Conservation (phyloP, 2,888 invertebrate species). For the Eurytoma adleriae region DNA sequence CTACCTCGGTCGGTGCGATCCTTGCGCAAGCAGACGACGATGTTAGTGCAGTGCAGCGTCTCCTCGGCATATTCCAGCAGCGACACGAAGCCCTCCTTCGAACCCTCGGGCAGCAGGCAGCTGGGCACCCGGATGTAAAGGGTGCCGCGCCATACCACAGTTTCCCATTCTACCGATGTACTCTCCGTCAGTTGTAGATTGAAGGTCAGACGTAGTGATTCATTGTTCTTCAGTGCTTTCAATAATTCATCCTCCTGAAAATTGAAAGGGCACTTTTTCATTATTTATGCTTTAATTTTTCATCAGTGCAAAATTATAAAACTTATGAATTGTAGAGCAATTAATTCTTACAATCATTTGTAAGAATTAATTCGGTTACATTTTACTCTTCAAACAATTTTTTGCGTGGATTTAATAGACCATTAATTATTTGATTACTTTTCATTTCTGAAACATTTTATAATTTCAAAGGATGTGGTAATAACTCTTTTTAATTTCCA, state of each 20-base stretch:
- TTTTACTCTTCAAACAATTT: too few relatives aligned
- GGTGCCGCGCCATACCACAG: slow-evolving; percentile 86
- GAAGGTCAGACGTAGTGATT: slow-evolving; percentile 85
- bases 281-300: neutral
- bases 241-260: slow-evolving; percentile 77
- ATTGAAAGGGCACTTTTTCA: neutral
- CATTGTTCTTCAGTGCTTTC: slow-evolving; percentile 83
- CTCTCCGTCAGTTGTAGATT: slow-evolving; percentile 88
- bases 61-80: slow-evolving; percentile 97
- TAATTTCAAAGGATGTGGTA: too few relatives aligned
- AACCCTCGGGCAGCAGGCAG: slow-evolving; percentile 91
- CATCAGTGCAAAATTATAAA: too few relatives aligned
- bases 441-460: too few relatives aligned
- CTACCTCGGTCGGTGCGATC: slow-evolving; percentile 87
- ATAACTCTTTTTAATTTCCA: too few relatives aligned
- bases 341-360: too few relatives aligned
- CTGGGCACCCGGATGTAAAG: slow-evolving; percentile 94
- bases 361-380: too few relatives aligned
- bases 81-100: slow-evolving; percentile 96
- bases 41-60: slow-evolving; percentile 88
- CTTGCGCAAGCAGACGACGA: slow-evolving; percentile 89
- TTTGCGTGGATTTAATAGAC: too few relatives aligned
- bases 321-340: too few relatives aligned
- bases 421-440: too few relatives aligned
- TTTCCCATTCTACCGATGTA: slow-evolving; percentile 90